Evolutionary conservation across 2,888 invertebrate genomes (phyloP).

Genomic region (Agrilus mali): DNA sequence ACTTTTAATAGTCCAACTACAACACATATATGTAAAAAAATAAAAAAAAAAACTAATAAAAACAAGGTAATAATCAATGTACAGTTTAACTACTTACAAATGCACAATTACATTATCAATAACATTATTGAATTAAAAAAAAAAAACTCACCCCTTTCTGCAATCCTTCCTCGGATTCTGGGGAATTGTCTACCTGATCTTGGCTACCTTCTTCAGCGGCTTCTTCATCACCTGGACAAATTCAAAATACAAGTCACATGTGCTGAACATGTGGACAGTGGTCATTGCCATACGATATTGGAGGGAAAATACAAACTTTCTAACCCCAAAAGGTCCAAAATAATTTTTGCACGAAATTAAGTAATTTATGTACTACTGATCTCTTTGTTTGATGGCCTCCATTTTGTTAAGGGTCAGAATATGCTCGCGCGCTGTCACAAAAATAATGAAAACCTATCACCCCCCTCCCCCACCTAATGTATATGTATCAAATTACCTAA

Average conservation of each 20-base stretch:
- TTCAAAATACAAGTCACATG: conserved; percentile 14
- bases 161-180: conserved; percentile 59
- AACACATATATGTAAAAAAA: neutral
- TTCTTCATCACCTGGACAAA: conserved; percentile 49
- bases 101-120: no score
- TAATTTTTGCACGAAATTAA: conserved; percentile 16
- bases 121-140: conserved; percentile 2
- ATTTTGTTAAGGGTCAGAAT: conserved; percentile 66
- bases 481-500: conserved; percentile 26
- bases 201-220: conserved; percentile 55
- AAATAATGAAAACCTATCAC: conserved; percentile 38
- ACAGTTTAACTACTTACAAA: no score
- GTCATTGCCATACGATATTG: conserved; percentile 23
- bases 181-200: conserved; percentile 54
- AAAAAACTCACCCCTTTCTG: conserved; percentile 39
- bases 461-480: conserved; percentile 25
- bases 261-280: conserved; percentile 29
- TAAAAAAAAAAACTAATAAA: no score
- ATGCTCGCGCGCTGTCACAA: conserved; percentile 48
- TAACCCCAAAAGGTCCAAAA: conserved; percentile 23
- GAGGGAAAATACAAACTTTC: conserved; percentile 31
- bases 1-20: neutral
- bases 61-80: no score
- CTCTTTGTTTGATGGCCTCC: conserved; percentile 67
- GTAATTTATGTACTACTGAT: conserved; percentile 48